Evolutionary conservation across 1,140 invertebrate species (phyloP), one percentile per base, ranked within the genome.

Genomic region (Brachionus rotundiformis): DNA sequence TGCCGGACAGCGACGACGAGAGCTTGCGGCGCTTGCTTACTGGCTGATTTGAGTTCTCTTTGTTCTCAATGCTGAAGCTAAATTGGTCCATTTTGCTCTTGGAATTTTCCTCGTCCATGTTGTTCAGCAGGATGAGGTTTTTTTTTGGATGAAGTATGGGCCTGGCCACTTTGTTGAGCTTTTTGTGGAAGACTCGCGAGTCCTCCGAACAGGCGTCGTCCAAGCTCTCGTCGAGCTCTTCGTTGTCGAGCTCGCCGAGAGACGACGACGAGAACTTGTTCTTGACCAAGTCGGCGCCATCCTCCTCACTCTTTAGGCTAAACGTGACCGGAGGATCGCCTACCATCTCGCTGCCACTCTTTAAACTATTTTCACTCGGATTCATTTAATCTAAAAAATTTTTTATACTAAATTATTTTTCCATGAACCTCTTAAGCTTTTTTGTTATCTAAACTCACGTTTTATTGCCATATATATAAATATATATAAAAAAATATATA

Each of bases 301-400:
- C 68, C 6, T 73, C 68, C 7, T 33, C 31, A 33, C 13, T 31
- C 6, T 16, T 13, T 19, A 73, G 36, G 1, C 23, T 16, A 47
- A 73, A 44, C 44, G 68, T 73, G 36, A 44, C 36, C 19, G 68
- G 68, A 6, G 68, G 27, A 8, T 36, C 29, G 33, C n/a, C n/a
- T 19, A 13, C 11, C 10, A 5, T 31, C 16, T 19, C 29, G 13
- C 33, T 39, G 31, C 10, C 13, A 39, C 33, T 68, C 33, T 31
- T 31, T 2, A 36, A 68, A 68, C 0, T 68, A n/a, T 39, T 68
- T 68, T 63, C 59, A 63, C 59, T 63, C 59, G 59, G 59, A 29
- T 63, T 63, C 25, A 63, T 63, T 31, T 63, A 63, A 63, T 29
- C 25, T 63, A 63, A 63, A 63, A 63, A 19, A 19, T 19, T 39